Percentiles rank a stretch among this genome's conserved stretches.
Evolutionary conservation across 2,888 invertebrate genomes (phyloP).

Genomic region (Ectemnius cavifrons): DNA sequence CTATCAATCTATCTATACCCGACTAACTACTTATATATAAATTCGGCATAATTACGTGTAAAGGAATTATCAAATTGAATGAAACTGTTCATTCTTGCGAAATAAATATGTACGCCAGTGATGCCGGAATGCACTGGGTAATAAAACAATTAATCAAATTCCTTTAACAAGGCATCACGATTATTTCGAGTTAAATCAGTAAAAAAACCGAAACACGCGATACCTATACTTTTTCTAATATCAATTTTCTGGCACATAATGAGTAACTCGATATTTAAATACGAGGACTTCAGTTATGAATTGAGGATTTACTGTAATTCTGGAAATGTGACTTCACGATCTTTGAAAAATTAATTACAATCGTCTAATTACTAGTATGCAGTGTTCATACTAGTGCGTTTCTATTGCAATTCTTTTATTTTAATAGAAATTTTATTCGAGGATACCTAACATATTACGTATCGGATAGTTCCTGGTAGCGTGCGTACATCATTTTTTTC

Average conservation of each 20-base stretch:
- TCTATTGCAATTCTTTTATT: conserved; percentile 57
- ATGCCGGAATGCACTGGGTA: conserved; percentile 20
- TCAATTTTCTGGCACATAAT: too few relatives aligned
- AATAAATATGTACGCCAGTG: conserved; percentile 46
- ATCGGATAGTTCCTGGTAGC: conserved; percentile 90
- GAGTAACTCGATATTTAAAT: too few relatives aligned
- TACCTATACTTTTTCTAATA: neutral
- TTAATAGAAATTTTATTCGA: conserved; percentile 13
- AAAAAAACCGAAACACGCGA: neutral
- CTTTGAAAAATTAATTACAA: conserved; percentile 27
- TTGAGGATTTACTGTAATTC: too few relatives aligned
- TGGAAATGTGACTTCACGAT: too few relatives aligned
- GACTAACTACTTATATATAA: conserved; percentile 11
- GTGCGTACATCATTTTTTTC: conserved; percentile 92
- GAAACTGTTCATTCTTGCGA: conserved; percentile 24
- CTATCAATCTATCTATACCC: conserved; percentile 27
- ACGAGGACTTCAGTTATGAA: too few relatives aligned
- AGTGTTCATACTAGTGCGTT: conserved; percentile 42
- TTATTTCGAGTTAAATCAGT: conserved; percentile 13
- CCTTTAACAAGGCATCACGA: conserved; percentile 28
- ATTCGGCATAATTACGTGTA: conserved; percentile 51
- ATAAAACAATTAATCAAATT: conserved; percentile 4
- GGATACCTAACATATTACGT: conserved; percentile 69
- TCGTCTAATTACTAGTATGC: conserved; percentile 45
- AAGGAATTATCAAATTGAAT: conserved; percentile 54